Percentiles rank a stretch among this genome's conserved stretches.
phyloP scores from a whole-genome alignment of 1,140 invertebrate genomes.

The Pantala flavescens region DNA sequence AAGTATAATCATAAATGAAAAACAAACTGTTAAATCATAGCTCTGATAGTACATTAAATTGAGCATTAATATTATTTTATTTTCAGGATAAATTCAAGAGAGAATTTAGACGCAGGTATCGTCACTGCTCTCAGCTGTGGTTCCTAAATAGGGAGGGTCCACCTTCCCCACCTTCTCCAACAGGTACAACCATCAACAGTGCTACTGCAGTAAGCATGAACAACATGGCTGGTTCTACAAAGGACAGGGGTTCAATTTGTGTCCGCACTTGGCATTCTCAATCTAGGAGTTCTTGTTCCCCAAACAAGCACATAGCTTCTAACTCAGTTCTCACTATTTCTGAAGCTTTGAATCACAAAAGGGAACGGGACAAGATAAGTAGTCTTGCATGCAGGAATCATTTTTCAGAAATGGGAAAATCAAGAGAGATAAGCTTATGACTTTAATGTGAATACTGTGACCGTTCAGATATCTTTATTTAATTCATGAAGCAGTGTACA shows the following conservation, averaged over 20 bases:
- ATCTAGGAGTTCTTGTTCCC: not conserved
- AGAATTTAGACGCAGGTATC: not conserved
- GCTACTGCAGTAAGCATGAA: not conserved
- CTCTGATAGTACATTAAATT: too few species aligned
- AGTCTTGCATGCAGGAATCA: not conserved
- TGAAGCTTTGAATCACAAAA: not conserved
- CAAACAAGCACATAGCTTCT: not conserved
- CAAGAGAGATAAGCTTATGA: not conserved
- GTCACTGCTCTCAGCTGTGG: not conserved
- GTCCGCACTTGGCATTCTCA: not conserved
- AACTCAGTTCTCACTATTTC: not conserved
- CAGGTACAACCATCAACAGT: not conserved
- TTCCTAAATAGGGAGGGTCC: not conserved
- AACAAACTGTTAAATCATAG: too few species aligned
- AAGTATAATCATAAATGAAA: too few species aligned
- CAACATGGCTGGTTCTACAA: not conserved
- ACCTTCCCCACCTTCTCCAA: not conserved
- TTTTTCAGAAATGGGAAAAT: not conserved
- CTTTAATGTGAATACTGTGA: too few species aligned
- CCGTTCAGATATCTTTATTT: too few species aligned
- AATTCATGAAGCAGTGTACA: too few species aligned
- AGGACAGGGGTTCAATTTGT: not conserved
- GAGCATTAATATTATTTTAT: not conserved
- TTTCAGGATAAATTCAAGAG: constrained; percentile 2
- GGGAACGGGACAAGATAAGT: not conserved